phyloP scores from a whole-genome alignment of 2,888 invertebrate species.

The Ornithoptera priamus region DNA sequence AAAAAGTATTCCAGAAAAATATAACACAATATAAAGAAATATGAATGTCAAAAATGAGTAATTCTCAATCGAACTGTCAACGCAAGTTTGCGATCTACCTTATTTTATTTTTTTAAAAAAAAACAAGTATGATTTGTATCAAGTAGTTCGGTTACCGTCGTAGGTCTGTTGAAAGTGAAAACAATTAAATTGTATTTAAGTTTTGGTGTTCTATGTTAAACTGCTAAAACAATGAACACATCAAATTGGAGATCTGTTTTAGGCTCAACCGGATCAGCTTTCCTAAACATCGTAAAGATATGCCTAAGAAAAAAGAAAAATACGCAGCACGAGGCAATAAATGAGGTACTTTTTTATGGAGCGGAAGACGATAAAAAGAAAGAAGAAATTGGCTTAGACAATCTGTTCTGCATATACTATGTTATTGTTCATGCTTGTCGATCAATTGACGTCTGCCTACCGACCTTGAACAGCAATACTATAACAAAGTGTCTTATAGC shows the following conservation, averaged over 20 bases:
- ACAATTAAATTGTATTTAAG: background rate
- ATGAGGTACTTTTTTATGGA: constrained; percentile 61
- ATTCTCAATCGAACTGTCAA: constrained; percentile 15
- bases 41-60: constrained; percentile 14
- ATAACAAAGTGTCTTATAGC: constrained; percentile 50
- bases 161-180: background rate
- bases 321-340: constrained; percentile 42
- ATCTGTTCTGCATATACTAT: constrained; percentile 57
- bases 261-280: constrained; percentile 37
- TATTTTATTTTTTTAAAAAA: constrained; percentile 10
- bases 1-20: constrained; percentile 23
- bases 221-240: constrained; percentile 34
- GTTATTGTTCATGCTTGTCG: constrained; percentile 50
- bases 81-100: constrained; percentile 22
- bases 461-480: constrained; percentile 51
- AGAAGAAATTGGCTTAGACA: constrained; percentile 50
- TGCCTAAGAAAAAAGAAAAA: constrained; percentile 22
- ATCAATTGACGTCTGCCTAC: constrained; percentile 58
- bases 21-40: constrained; percentile 14
- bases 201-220: background rate
- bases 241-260: constrained; percentile 39
- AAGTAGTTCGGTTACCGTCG: constrained; percentile 13
- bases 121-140: background rate
- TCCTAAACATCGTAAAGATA: constrained; percentile 36
- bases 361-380: constrained; percentile 43